phyloP scores from a whole-genome alignment of 2,888 invertebrate genomes.

The Nomada hirtipes region DNA sequence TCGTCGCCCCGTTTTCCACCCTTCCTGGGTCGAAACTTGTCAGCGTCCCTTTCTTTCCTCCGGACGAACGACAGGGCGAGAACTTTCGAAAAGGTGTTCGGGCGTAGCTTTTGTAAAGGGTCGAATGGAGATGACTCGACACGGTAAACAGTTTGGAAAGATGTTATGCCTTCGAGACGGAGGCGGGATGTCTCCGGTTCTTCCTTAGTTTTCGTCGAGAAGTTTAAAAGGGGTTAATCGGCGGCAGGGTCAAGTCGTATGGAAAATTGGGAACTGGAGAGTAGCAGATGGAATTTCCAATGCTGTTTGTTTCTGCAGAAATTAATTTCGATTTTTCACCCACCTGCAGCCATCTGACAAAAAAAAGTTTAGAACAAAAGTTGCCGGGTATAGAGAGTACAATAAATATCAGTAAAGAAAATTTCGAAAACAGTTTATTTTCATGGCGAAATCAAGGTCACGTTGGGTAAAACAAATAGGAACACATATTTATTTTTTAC shows the following conservation, averaged over 20 bases:
- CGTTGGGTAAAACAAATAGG: too few relatives aligned
- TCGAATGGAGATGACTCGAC: constrained; percentile 59
- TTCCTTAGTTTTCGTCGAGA: not conserved
- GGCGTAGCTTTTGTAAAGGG: not conserved
- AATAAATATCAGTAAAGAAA: too few relatives aligned
- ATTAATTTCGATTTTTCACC: too few relatives aligned
- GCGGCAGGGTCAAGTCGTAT: not conserved
- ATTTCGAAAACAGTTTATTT: too few relatives aligned
- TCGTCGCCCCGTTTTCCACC: constrained; percentile 65
- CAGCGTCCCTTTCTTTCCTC: constrained; percentile 49
- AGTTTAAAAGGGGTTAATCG: constrained; percentile 8
- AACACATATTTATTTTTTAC: too few relatives aligned
- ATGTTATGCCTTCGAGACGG: constrained; percentile 29
- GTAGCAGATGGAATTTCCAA: not conserved
- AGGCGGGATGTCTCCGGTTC: constrained; percentile 2
- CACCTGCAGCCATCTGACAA: too few relatives aligned
- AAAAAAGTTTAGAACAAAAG: too few relatives aligned
- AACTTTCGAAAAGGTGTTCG: constrained; percentile 56
- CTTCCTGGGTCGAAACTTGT: constrained; percentile 67
- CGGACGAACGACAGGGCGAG: constrained; percentile 13
- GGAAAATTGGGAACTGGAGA: not conserved
- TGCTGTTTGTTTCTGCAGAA: not conserved
- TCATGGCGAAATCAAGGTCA: too few relatives aligned
- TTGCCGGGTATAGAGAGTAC: too few relatives aligned
- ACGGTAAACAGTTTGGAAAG: constrained; percentile 65